Percentiles rank a stretch among this genome's conserved stretches.
These are phyloP conservation scores for Paralichthys olivaceus DNA, from an alignment of 2,113 vertebrate genomes.

Conservation along the genomic window DNA sequence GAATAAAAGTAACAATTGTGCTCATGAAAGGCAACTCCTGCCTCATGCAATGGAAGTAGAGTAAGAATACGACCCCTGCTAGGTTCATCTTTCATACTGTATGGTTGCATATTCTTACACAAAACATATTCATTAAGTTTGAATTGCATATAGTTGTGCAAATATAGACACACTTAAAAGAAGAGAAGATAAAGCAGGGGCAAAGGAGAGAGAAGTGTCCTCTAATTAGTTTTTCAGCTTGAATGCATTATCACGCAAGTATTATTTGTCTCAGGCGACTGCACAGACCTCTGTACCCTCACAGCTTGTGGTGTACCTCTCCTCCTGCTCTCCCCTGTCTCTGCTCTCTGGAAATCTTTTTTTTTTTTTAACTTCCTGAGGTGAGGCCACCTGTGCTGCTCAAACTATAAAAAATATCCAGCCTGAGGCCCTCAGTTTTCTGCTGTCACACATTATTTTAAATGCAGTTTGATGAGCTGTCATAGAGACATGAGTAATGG, in stretches of 20 bases:
- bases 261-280: slow-evolving; percentile 23
- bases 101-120: background rate
- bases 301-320: background rate
- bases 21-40: background rate
- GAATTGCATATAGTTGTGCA: background rate
- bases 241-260: slow-evolving; percentile 36
- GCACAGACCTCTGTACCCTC: slow-evolving; percentile 12
- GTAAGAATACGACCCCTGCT: background rate
- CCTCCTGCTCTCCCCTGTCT: background rate
- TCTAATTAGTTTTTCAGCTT: slow-evolving; percentile 39
- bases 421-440: background rate
- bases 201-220: background rate
- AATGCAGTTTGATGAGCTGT: slow-evolving; percentile 27
- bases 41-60: background rate
- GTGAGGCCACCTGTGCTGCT: slow-evolving; percentile 25
- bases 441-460: slow-evolving; percentile 13
- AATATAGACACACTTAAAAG: background rate
- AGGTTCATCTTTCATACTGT: background rate
- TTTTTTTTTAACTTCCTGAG: background rate
- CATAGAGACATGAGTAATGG: slow-evolving; percentile 28
- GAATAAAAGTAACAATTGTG: slow-evolving; percentile 1
- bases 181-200: background rate
- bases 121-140: background rate
- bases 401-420: background rate
- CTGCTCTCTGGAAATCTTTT: background rate